These are phyloP conservation scores for Galendromus occidentalis DNA, from an alignment of 1,140 invertebrate species.

Conservation along the genomic window DNA sequence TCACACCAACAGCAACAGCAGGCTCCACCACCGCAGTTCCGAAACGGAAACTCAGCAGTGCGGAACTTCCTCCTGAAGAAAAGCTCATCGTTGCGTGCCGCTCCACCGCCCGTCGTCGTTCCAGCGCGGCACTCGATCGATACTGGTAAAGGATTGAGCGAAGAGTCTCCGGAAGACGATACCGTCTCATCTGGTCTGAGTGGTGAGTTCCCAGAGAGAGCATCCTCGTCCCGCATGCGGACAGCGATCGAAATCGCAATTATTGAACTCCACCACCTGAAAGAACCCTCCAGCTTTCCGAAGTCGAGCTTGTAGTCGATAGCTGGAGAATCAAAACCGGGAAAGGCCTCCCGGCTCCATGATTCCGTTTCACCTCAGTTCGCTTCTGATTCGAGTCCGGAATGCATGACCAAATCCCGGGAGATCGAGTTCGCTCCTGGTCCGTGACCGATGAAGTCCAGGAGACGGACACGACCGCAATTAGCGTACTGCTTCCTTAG, in stretches of 20 bases:
- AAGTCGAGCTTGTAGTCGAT: no score
- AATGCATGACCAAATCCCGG: no score
- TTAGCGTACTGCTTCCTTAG: not conserved
- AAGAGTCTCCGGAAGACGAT: conserved; percentile 18
- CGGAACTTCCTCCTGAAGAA: conserved; percentile 2
- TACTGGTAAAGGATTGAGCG: not conserved
- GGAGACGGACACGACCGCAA: not conserved
- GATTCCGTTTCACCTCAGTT: not conserved
- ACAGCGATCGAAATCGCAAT: not conserved
- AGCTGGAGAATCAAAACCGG: no score
- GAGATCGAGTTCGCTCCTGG: no score
- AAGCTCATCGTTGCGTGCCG: not conserved
- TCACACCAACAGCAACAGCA: conserved; percentile 2
- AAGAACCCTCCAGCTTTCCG: no score
- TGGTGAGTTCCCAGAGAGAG: conserved; percentile 16
- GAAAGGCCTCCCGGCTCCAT: no score
- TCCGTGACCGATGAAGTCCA: no score
- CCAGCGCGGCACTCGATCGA: not conserved
- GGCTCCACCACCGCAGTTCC: not conserved
- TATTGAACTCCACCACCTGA: not conserved
- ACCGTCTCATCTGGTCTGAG: conserved; percentile 22
- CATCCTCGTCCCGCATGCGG: no score
- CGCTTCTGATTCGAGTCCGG: not conserved
- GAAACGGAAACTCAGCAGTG: not conserved
- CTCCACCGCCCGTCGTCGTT: not conserved